Evolutionary conservation across 2,113 vertebrate species (phyloP).

Genomic region (Pao palembangensis): DNA sequence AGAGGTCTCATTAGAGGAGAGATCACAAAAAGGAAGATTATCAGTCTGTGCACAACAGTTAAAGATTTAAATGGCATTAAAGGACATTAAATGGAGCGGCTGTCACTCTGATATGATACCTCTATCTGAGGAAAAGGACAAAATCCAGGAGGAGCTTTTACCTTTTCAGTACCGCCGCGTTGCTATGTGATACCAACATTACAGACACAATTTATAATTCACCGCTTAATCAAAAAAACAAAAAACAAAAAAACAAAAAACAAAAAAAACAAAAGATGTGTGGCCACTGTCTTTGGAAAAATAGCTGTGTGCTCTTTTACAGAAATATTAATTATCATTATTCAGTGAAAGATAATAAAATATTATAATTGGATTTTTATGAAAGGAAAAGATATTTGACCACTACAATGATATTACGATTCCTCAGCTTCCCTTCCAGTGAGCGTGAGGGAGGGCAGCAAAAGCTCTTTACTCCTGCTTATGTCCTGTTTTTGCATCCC

Average conservation of each 20-base stretch:
- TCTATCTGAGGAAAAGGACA: constrained; percentile 43
- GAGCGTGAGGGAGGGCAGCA: background rate
- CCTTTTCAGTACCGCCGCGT: constrained; percentile 27
- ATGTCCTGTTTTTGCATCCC: constrained; percentile 3
- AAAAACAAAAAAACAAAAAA: no score
- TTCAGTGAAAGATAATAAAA: no score
- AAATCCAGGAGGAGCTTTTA: constrained; percentile 41
- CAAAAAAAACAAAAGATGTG: constrained; percentile 13
- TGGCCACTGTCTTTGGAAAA: no score
- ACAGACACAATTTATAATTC: constrained; percentile 15
- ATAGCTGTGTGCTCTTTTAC: no score
- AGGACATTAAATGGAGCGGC: constrained; percentile 51
- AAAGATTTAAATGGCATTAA: constrained; percentile 67
- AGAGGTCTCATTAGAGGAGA: constrained; percentile 75
- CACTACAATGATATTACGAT: background rate
- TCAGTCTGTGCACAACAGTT: constrained; percentile 70
- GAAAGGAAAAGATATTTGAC: background rate
- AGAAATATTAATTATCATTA: no score
- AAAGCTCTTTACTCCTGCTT: constrained; percentile 13
- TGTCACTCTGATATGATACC: constrained; percentile 63
- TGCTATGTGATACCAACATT: constrained; percentile 25
- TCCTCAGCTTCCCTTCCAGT: constrained; percentile 9
- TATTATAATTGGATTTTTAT: no score
- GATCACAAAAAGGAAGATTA: constrained; percentile 66
- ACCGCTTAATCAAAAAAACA: constrained; percentile 12